A percentile compares a stretch with the other conserved stretches of the same genome.
phyloP scores from a whole-genome alignment of 2,113 vertebrate genomes.

The Apeltes quadracus region DNA sequence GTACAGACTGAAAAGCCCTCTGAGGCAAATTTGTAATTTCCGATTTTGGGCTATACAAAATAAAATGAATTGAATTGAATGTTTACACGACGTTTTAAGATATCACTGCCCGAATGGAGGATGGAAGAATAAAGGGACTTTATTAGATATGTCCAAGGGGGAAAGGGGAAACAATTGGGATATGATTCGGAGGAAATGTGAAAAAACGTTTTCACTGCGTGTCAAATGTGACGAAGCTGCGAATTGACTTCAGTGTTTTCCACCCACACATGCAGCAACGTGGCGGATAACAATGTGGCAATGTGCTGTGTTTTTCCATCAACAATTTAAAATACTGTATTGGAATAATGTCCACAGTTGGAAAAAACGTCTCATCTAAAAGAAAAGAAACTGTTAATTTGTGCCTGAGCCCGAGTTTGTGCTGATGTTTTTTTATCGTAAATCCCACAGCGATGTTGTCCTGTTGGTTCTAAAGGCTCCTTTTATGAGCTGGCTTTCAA shows the following conservation, averaged over 20 bases:
- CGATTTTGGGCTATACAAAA: too few relatives aligned
- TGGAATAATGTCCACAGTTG: neutral
- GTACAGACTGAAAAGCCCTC: too few relatives aligned
- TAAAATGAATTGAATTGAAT: too few relatives aligned
- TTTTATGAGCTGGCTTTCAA: neutral
- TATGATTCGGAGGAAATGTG: neutral
- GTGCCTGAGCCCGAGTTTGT: neutral
- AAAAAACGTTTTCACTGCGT: neutral
- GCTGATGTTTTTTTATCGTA: neutral
- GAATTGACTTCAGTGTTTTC: neutral
- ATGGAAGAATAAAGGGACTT: neutral
- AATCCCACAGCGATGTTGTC: neutral
- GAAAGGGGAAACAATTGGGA: neutral
- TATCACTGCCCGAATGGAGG: neutral
- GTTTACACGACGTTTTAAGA: neutral
- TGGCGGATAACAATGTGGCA: neutral
- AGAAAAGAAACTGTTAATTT: neutral
- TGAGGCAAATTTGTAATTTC: too few relatives aligned
- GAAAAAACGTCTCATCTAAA: too few relatives aligned
- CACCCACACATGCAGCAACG: slow-evolving; percentile 2
- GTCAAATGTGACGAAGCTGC: neutral
- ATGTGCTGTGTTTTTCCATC: neutral
- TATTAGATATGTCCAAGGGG: neutral
- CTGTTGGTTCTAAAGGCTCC: neutral
- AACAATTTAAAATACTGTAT: neutral